These are phyloP conservation scores for Loriculus beryllinus DNA, from an alignment of 2,797 vertebrate genomes.

Conservation along the genomic window DNA sequence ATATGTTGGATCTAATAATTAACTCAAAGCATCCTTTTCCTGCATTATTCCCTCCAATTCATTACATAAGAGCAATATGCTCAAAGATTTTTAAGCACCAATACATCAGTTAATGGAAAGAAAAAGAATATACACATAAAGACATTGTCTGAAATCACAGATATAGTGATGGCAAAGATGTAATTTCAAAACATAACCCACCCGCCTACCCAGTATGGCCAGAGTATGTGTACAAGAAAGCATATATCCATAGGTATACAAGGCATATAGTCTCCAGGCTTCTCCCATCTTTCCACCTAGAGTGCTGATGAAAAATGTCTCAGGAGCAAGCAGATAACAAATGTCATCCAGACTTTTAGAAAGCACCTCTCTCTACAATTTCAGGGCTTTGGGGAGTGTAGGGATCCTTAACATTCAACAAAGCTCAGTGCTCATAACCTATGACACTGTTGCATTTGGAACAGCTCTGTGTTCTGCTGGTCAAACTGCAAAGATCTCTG, in stretches of 20 bases:
- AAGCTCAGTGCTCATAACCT: background rate
- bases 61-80: constrained; percentile 53
- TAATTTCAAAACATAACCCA: constrained; percentile 36
- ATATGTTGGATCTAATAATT: constrained; percentile 36
- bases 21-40: constrained; percentile 53
- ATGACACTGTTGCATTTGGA: background rate
- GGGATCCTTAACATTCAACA: background rate
- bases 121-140: background rate
- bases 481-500: constrained; percentile 9
- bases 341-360: background rate
- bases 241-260: background rate
- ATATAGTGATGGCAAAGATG: background rate
- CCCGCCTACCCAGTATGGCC: background rate
- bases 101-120: constrained; percentile 42
- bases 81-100: constrained; percentile 63
- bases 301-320: constrained; percentile 49
- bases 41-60: constrained; percentile 54
- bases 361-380: background rate
- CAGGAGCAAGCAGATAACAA: constrained; percentile 41
- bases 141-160: constrained; percentile 57
- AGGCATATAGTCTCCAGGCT: background rate
- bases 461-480: background rate
- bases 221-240: background rate
- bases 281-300: constrained; percentile 14
- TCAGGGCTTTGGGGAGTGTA: background rate